A percentile compares a stretch with the other conserved stretches of the same genome.
Evolutionary conservation across 2,113 vertebrate species (phyloP).

Genomic region (Phoenicopterus ruber): DNA sequence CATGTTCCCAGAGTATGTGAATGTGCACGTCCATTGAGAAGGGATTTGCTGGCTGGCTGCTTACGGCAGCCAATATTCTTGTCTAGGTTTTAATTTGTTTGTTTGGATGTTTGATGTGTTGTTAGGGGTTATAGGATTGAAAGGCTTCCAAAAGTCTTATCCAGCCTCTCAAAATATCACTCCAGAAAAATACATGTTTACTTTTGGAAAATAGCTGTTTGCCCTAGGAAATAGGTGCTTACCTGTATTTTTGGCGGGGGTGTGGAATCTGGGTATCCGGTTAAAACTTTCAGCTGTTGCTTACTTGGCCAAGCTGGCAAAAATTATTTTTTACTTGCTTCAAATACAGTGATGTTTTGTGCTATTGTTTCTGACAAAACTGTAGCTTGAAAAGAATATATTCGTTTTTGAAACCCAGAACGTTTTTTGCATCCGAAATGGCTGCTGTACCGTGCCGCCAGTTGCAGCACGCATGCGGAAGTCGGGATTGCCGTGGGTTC

Average conservation of each 20-base stretch:
- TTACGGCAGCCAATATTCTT: background rate
- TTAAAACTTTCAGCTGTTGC: background rate
- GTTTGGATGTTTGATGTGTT: conserved; percentile 41
- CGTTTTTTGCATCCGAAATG: background rate
- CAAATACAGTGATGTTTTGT: background rate
- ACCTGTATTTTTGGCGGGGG: background rate
- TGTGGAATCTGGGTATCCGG: background rate
- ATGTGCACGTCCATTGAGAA: background rate
- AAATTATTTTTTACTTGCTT: background rate
- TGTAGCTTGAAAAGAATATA: background rate
- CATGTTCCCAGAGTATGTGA: background rate
- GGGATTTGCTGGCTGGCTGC: conserved; percentile 54
- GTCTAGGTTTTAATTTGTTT: conserved; percentile 59
- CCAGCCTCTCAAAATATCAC: background rate
- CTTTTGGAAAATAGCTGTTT: background rate
- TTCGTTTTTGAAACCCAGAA: background rate
- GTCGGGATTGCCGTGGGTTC: background rate
- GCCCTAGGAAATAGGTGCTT: background rate
- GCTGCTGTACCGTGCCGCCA: background rate
- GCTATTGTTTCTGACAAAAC: background rate
- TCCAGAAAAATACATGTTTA: background rate
- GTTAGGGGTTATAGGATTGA: conserved; percentile 35
- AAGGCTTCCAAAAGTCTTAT: conserved; percentile 2
- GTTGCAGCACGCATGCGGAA: background rate
- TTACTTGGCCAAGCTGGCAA: background rate